Conservation (phyloP, 2,113 vertebrate species). For the Cervus canadensis region DNA sequence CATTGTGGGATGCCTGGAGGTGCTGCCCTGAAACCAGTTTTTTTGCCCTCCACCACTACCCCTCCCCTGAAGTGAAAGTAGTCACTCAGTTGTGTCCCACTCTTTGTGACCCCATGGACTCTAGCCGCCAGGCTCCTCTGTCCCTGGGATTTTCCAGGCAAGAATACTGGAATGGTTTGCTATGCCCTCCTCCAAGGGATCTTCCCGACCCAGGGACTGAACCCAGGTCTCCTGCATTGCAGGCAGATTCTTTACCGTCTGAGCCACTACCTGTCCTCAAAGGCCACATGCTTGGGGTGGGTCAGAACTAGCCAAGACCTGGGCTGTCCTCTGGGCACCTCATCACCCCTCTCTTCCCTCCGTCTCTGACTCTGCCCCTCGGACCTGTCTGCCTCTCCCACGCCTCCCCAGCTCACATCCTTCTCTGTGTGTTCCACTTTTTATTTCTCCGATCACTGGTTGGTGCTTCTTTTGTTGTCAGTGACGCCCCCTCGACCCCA, state of each 20-base stretch:
- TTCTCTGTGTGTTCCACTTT: neutral
- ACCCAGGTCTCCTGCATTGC: neutral
- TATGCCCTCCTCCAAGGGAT: neutral
- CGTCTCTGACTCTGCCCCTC: neutral
- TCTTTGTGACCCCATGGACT: neutral
- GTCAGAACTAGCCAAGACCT: neutral
- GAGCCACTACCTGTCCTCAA: neutral
- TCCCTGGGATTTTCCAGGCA: neutral
- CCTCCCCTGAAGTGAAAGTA: neutral
- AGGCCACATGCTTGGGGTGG: neutral
- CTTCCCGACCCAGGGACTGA: neutral
- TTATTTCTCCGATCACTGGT: neutral
- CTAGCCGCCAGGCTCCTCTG: neutral
- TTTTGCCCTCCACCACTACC: neutral
- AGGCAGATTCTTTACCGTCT: neutral
- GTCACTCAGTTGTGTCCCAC: neutral
- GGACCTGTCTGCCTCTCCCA: neutral
- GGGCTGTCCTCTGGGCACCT: neutral
- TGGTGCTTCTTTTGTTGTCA: neutral
- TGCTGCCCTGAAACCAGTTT: neutral
- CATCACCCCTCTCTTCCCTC: neutral
- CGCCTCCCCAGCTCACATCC: neutral
- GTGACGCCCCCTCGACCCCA: neutral
- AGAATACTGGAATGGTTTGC: neutral
- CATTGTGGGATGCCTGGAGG: constrained; percentile 63